A percentile compares a stretch with the other conserved stretches of the same genome.
phyloP scores from a whole-genome alignment of 2,888 invertebrate species.

The Poecilobothrus nobilitatus region DNA sequence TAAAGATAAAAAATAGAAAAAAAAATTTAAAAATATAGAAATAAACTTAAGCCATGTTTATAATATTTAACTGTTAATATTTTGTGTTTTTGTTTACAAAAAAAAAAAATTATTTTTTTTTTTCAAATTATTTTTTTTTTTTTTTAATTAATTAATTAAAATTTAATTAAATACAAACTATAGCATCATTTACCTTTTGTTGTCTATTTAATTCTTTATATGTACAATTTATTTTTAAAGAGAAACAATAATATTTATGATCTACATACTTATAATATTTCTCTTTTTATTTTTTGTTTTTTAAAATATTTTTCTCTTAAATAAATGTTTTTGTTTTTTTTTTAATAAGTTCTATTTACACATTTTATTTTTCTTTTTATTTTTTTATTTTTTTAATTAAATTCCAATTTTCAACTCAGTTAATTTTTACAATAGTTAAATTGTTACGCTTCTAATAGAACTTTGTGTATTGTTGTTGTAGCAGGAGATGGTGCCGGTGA shows the following conservation, averaged over 20 bases:
- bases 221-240: neutral
- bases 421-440: constrained; percentile 23
- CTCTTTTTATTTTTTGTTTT: neutral
- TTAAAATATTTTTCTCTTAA: neutral
- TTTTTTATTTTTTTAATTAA: neutral
- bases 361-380: neutral
- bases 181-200: constrained; percentile 6
- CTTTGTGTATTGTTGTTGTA: constrained; percentile 46
- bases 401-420: neutral
- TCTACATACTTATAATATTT: neutral
- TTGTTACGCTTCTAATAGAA: constrained; percentile 57
- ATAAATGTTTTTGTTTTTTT: neutral
- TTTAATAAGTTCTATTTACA: neutral
- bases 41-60: neutral
- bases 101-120: neutral
- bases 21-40: neutral
- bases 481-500: constrained; percentile 17
- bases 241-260: neutral
- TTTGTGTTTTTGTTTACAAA: neutral
- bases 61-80: neutral
- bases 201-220: constrained; percentile 1
- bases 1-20: too few species aligned
- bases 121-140: too few species aligned
- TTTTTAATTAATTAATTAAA: too few species aligned
- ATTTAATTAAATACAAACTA: constrained; percentile 2